Evolutionary conservation across 2,797 vertebrate species (phyloP).

Genomic region (Platalea minor): DNA sequence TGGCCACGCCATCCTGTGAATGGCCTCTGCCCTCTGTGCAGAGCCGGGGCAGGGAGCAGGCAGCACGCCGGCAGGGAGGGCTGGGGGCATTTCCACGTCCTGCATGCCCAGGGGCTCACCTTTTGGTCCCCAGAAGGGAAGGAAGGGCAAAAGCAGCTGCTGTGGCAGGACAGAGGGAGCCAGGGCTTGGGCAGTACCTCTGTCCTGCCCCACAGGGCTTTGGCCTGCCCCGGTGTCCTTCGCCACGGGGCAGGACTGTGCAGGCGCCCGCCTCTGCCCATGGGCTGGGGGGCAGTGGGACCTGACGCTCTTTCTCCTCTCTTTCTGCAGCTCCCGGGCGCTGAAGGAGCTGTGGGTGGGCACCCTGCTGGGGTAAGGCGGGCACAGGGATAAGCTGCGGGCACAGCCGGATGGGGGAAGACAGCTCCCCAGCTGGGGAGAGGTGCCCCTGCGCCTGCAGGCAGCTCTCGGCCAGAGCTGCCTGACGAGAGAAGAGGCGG

Average conservation of each 20-base stretch:
- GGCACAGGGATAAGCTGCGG: neutral
- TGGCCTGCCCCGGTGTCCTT: neutral
- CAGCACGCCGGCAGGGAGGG: neutral
- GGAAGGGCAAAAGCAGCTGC: no score
- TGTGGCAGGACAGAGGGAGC: no score
- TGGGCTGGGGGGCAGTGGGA: neutral
- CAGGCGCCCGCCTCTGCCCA: neutral
- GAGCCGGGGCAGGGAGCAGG: neutral
- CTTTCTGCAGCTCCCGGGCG: neutral
- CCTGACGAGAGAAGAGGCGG: neutral
- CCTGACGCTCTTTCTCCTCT: neutral
- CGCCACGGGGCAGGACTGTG: neutral
- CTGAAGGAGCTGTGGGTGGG: neutral
- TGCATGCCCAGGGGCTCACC: no score
- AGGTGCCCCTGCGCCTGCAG: neutral
- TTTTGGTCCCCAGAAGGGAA: no score
- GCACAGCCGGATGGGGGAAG: neutral
- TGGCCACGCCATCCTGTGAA: neutral
- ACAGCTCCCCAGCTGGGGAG: neutral
- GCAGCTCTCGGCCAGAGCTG: neutral
- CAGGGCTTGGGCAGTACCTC: no score
- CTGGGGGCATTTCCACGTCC: neutral
- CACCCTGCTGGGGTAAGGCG: neutral
- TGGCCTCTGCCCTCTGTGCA: neutral
- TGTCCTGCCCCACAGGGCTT: neutral